Evolutionary conservation across 2,888 invertebrate genomes (phyloP), one percentile per base, ranked within the genome.

Genomic region (Sminthurides aquaticus): DNA sequence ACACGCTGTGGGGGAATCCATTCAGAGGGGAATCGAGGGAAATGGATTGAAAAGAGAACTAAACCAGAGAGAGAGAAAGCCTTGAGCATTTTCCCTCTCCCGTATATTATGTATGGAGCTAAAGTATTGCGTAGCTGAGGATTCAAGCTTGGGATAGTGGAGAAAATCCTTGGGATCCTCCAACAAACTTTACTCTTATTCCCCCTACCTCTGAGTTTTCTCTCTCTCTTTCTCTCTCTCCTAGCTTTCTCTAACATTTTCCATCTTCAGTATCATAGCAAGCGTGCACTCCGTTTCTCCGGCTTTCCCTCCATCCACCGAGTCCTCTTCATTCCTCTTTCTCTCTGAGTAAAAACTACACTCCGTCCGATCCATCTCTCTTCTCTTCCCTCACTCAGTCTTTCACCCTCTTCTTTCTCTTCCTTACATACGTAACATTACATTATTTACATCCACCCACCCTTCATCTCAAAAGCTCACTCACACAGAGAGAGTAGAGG

Each of bases 1-100:
- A 34, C 43, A 34, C 15, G 43, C 43, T 34, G 43, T 54, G 57
- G 56, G 60, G 49, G 60, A 62, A 61, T 65, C 49, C 67, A 63
- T 55, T 57, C 60, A 61, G 58, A 49, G 64, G 65, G 65, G 65
- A 62, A 65, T 65, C 60, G 67, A 27, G 67, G 60, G 65, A 66
- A 65, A 61, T 68, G 65, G 71, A 63, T 61, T 62, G 72, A 74
- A 75, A 72, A 73, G 72, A 72, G 72, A 60, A 54, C 43, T 54
- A 64, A 68, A 59, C 15, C 52, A 68, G 61, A 62, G 63, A 15
- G 49, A 34, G 43, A 34, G 60, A 54, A 28, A 61, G 60, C 34
- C 28, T 55, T 5, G 15, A 34, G 43, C 43, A 34, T 34, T 34
- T 34, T n/a, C n/a, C n/a, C n/a, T n/a, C n/a, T n/a, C n/a, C n/a